These are phyloP conservation scores for Scaptomyza polygonia DNA, from an alignment of 2,888 invertebrate genomes.

Conservation along the genomic window DNA sequence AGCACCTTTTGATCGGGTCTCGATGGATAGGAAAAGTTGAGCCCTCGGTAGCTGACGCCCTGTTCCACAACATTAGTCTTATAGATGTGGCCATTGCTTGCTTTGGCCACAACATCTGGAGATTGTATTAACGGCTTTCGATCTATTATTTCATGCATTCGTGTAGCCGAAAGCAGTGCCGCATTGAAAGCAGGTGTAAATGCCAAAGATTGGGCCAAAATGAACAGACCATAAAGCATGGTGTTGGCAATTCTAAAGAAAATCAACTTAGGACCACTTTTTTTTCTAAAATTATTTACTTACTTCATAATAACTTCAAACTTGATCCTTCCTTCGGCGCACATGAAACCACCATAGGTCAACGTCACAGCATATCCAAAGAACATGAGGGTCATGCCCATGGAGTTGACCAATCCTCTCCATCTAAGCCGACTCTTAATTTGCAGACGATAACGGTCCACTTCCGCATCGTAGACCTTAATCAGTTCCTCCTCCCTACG, in stretches of 20 bases:
- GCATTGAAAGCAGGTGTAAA: slow-evolving; percentile 91
- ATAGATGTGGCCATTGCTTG: slow-evolving; percentile 46
- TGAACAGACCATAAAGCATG: slow-evolving; percentile 90
- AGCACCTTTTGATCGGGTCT: slow-evolving; percentile 90
- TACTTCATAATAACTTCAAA: slow-evolving; percentile 90
- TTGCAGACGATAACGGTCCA: slow-evolving; percentile 85
- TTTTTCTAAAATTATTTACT: slow-evolving; percentile 58
- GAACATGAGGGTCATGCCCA: slow-evolving; percentile 89
- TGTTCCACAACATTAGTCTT: slow-evolving; percentile 63
- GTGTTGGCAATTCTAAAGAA: slow-evolving; percentile 88
- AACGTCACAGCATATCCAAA: slow-evolving; percentile 89
- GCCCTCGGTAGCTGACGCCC: slow-evolving; percentile 86
- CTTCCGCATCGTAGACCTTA: slow-evolving; percentile 86
- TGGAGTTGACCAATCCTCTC: slow-evolving; percentile 88
- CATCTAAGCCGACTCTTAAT: slow-evolving; percentile 86
- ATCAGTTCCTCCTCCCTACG: slow-evolving; percentile 87
- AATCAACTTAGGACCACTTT: not conserved
- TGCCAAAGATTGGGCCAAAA: slow-evolving; percentile 90
- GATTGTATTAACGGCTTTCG: slow-evolving; percentile 86
- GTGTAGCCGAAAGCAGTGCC: slow-evolving; percentile 88
- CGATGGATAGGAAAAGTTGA: slow-evolving; percentile 92
- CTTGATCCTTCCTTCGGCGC: slow-evolving; percentile 86
- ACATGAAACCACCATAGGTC: slow-evolving; percentile 89
- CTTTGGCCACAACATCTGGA: slow-evolving; percentile 70
- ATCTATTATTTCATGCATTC: slow-evolving; percentile 88